Percentiles rank a stretch among this genome's conserved stretches.
phyloP scores from a whole-genome alignment of 2,888 invertebrate genomes.

The Platynereis dumerilii region DNA sequence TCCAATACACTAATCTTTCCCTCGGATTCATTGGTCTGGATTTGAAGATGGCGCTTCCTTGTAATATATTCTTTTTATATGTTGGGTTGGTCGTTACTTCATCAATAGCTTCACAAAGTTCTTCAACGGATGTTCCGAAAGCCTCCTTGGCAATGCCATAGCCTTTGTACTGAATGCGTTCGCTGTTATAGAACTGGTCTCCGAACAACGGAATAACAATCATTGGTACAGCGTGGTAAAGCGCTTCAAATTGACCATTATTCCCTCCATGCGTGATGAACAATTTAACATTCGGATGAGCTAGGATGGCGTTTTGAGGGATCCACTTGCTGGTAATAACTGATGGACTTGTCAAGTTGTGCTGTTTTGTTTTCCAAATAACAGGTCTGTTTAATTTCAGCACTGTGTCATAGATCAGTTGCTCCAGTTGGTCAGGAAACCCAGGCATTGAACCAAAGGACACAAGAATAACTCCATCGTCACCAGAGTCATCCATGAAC shows the following conservation, averaged over 20 bases:
- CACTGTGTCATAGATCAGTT: slow-evolving; percentile 1
- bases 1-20: slow-evolving; percentile 40
- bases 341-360: slow-evolving; percentile 13
- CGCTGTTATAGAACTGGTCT: slow-evolving; percentile 38
- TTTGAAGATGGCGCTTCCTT: slow-evolving; percentile 33
- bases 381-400: neutral
- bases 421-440: slow-evolving; percentile 19
- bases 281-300: slow-evolving; percentile 38
- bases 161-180: slow-evolving; percentile 30
- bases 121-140: slow-evolving; percentile 22
- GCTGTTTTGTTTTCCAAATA: neutral
- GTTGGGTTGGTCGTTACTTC: slow-evolving; percentile 32
- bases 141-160: slow-evolving; percentile 37
- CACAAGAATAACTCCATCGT: slow-evolving; percentile 38
- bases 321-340: slow-evolving; percentile 37
- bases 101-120: slow-evolving; percentile 30
- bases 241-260: slow-evolving; percentile 40
- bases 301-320: slow-evolving; percentile 45
- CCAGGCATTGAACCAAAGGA: slow-evolving; percentile 37
- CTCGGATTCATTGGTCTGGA: slow-evolving; percentile 31
- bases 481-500: slow-evolving; percentile 32
- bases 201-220: slow-evolving; percentile 39
- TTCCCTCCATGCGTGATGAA: slow-evolving; percentile 45
- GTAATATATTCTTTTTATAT: slow-evolving; percentile 32
- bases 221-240: slow-evolving; percentile 44